Conservation (phyloP, 2,888 invertebrate species). For the Salpingus planirostris region DNA sequence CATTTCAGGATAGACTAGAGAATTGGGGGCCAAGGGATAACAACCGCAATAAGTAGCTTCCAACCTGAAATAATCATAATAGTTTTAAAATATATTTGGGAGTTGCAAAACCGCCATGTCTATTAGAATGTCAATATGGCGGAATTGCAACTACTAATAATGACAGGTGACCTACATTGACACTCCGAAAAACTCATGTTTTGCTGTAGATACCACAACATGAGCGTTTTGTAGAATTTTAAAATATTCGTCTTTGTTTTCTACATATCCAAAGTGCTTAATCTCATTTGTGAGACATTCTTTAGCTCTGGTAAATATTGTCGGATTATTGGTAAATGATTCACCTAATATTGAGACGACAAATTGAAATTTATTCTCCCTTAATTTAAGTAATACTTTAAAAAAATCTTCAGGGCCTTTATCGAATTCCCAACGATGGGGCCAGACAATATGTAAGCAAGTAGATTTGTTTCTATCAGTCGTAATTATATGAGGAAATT, state of each 20-base stretch:
- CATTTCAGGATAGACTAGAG: constrained; percentile 64
- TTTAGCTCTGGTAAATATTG: constrained; percentile 49
- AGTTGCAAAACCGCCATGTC: too few species aligned
- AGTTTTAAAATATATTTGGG: constrained; percentile 4
- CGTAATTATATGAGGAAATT: constrained; percentile 20
- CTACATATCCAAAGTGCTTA: constrained; percentile 51
- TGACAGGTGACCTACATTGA: constrained; percentile 49
- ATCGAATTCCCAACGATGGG: constrained; percentile 72
- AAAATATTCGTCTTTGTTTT: constrained; percentile 49
- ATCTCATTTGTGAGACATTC: constrained; percentile 43
- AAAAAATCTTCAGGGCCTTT: constrained; percentile 62
- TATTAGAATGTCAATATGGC: too few species aligned
- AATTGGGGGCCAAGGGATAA: constrained; percentile 59
- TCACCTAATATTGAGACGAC: constrained; percentile 55
- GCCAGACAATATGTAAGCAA: constrained; percentile 59
- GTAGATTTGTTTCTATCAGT: constrained; percentile 8
- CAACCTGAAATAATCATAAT: constrained; percentile 42
- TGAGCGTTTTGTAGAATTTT: constrained; percentile 48
- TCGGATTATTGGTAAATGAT: constrained; percentile 51
- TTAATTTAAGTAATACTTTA: constrained; percentile 43
- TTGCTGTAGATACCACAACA: constrained; percentile 62
- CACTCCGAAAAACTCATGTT: constrained; percentile 70
- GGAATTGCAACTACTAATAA: too few species aligned
- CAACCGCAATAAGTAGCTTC: constrained; percentile 64
- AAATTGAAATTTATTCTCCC: constrained; percentile 48